Evolutionary conservation across 2,888 invertebrate species (phyloP).

Genomic region (Belgica antarctica): DNA sequence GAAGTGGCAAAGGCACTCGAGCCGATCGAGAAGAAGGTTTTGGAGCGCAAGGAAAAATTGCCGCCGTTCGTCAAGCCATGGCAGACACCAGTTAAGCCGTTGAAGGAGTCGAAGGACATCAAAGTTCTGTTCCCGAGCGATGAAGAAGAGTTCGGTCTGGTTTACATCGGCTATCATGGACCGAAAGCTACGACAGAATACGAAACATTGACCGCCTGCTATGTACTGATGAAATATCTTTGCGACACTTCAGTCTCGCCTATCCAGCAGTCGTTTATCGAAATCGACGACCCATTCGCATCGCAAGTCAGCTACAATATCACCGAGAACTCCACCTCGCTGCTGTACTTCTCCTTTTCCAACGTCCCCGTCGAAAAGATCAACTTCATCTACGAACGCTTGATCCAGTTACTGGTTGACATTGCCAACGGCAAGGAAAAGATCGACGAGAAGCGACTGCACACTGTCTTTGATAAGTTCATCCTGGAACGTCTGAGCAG

Average conservation of each 20-base stretch:
- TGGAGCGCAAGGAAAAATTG: conserved; percentile 53
- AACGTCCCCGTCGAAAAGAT: conserved; percentile 72
- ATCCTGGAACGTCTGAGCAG: conserved; percentile 67
- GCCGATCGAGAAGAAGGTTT: conserved; percentile 73
- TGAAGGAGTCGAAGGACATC: conserved; percentile 60
- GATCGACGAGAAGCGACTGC: conserved; percentile 74
- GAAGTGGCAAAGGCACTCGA: conserved; percentile 72
- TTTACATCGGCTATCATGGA: conserved; percentile 76
- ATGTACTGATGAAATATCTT: conserved; percentile 74
- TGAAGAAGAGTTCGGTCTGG: conserved; percentile 77
- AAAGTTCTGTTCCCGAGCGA: conserved; percentile 74
- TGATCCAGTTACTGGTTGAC: conserved; percentile 57
- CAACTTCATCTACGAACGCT: conserved; percentile 60
- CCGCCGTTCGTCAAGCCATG: conserved; percentile 68
- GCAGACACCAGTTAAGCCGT: conserved; percentile 68
- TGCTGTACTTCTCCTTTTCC: conserved; percentile 69
- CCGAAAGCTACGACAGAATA: conserved; percentile 61
- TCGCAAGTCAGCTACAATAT: conserved; percentile 69
- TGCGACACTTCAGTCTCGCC: conserved; percentile 86
- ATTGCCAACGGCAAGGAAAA: conserved; percentile 56
- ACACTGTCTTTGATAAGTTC: conserved; percentile 68
- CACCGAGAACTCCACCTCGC: conserved; percentile 69
- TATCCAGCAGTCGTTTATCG: conserved; percentile 77
- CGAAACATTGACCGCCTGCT: conserved; percentile 63
- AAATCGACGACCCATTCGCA: conserved; percentile 75